Evolutionary conservation across 2,797 vertebrate genomes (phyloP), one percentile per base, ranked within the genome.

Genomic region (Oryzias sinensis): DNA sequence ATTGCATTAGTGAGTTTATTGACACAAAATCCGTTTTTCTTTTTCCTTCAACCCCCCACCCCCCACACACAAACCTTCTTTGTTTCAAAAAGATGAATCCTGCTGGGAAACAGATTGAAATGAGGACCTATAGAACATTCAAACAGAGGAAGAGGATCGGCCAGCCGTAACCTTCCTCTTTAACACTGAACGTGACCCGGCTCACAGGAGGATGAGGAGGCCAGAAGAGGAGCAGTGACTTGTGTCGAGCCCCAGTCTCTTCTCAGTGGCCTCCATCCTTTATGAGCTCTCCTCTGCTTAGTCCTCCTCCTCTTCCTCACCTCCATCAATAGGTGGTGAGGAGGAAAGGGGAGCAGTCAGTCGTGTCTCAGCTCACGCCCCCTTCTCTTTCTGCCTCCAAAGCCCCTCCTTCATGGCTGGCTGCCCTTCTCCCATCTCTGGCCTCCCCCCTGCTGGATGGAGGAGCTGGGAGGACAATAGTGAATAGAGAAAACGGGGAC

Each of bases 131-230:
- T 20, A 41, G 40, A 77, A 37, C 46, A 54, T 57, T 14, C 49
- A 55, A 62, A 56, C 68, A 68, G 58, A 68, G 53, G 77, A 76
- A 59, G 77, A 77, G 24, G 66, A 78, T 74, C 56, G 11, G 27
- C 50, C 72, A 82, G 68, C 75, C 33, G 65, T 83, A 80, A 84
- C 78, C 81, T 86, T 77, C 75, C 70, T 42, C 70, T 74, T 71
- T 43, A 71, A 76, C 72, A 72, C 85, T 87, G 87, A 86, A 86
- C 85, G 33, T 88, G 87, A 87, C 80, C 76, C 64, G 1, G 29
- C 57, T 65, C 56, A 65, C 44, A 61, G 37, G 42, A 66, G 53
- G 29, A 29, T 3, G 60, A 65, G 5, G 53, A 64, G 55, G 56
- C n/a, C 4, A 15, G 71, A 76, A 82, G 77, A 74, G 49, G 68